Evolutionary conservation across 2,888 invertebrate genomes (phyloP).

Genomic region (Esperia sulphurella): DNA sequence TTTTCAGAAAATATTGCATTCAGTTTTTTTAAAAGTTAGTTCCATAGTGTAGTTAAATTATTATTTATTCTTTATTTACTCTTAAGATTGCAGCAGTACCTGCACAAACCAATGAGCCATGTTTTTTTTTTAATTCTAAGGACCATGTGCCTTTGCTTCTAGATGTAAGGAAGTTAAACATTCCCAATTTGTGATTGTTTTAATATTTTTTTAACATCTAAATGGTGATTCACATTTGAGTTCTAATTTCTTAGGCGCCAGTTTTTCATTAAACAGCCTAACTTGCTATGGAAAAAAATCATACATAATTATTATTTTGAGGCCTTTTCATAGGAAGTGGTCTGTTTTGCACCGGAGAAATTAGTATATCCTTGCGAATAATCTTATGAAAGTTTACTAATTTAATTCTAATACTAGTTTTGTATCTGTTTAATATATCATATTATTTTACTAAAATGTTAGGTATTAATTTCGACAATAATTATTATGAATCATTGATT

Average conservation of each 20-base stretch:
- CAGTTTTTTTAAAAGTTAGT: too few species aligned
- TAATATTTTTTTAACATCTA: neutral
- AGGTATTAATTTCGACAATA: neutral
- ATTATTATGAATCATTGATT: neutral
- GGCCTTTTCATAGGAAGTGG: too few species aligned
- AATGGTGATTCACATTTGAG: too few species aligned
- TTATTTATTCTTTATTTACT: neutral
- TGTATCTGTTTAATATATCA: too few species aligned
- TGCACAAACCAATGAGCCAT: slow-evolving; percentile 67
- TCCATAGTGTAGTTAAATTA: too few species aligned
- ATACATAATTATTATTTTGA: too few species aligned
- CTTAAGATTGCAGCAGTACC: slow-evolving; percentile 44
- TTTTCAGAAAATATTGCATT: too few species aligned
- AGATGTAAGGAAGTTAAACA: slow-evolving; percentile 32
- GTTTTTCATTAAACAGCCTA: too few species aligned
- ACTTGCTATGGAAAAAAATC: too few species aligned
- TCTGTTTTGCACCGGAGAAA: too few species aligned
- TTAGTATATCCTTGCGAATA: too few species aligned
- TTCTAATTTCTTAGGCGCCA: too few species aligned
- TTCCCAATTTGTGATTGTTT: slow-evolving; percentile 39
- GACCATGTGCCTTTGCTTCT: slow-evolving; percentile 45
- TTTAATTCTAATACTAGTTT: neutral
- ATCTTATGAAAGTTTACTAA: neutral
- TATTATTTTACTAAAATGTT: neutral
- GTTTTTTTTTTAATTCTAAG: slow-evolving; percentile 25